These are phyloP conservation scores for Chloropsis hardwickii DNA, from an alignment of 2,113 vertebrate species.

Conservation along the genomic window DNA sequence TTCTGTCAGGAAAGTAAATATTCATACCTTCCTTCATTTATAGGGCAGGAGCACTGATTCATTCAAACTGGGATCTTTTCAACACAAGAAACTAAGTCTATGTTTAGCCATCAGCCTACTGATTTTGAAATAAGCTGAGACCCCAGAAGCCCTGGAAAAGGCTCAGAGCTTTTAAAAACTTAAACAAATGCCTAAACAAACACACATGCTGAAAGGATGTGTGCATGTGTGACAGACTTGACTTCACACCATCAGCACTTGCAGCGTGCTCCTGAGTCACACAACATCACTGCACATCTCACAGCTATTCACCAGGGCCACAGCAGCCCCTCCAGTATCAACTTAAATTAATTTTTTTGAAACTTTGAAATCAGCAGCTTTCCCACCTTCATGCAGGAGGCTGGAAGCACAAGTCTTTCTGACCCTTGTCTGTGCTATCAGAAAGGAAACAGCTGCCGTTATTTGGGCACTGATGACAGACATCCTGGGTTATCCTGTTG, in stretches of 20 bases:
- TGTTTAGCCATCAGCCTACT: not conserved
- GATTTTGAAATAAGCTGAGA: not conserved
- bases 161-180: conserved; percentile 8
- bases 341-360: not conserved
- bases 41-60: not conserved
- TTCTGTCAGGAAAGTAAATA: conserved; percentile 9
- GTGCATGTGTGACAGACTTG: not conserved
- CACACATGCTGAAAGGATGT: not conserved
- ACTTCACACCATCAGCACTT: not conserved
- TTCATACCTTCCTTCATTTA: not conserved
- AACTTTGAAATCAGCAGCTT: not conserved
- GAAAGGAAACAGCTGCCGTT: not conserved
- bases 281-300: not conserved
- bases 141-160: not conserved
- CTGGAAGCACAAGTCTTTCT: not conserved
- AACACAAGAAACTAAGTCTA: not conserved
- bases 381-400: not conserved
- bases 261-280: not conserved
- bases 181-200: not conserved
- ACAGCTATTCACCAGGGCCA: not conserved
- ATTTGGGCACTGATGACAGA: not conserved
- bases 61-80: not conserved
- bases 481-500: not conserved
- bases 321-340: not conserved
- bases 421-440: not conserved